phyloP scores from a whole-genome alignment of 2,888 invertebrate species.

The Emmelina monodactyla region DNA sequence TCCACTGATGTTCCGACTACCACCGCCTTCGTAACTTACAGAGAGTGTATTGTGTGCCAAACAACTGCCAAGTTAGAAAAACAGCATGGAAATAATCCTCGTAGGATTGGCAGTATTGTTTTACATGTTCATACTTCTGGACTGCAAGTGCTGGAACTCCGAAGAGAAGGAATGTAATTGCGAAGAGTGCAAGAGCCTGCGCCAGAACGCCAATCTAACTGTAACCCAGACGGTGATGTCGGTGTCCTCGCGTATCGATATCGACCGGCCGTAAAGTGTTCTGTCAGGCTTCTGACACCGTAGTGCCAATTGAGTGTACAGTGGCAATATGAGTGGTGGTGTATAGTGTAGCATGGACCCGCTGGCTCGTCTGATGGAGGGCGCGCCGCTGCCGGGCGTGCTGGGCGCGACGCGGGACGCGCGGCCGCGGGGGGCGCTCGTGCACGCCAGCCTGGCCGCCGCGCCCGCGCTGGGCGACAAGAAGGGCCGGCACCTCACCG shows the following conservation, averaged over 20 bases:
- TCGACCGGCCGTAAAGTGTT: neutral
- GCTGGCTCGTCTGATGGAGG: conserved; percentile 81
- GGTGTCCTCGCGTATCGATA: conserved; percentile 39
- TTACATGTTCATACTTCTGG: conserved; percentile 37
- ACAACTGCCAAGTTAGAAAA: conserved; percentile 11
- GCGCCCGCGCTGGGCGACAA: conserved; percentile 74
- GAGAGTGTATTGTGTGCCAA: conserved; percentile 23
- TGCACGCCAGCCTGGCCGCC: conserved; percentile 79
- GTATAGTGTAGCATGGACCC: conserved; percentile 73
- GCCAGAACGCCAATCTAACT: conserved; percentile 19
- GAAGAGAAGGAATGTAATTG: conserved; percentile 42
- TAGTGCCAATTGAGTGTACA: conserved; percentile 20
- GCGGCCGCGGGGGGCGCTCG: conserved; percentile 74
- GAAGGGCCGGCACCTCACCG: conserved; percentile 83
- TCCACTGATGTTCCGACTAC: too few relatives aligned
- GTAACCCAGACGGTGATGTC: conserved; percentile 28
- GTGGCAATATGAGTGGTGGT: conserved; percentile 14
- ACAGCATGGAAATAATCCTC: conserved; percentile 49
- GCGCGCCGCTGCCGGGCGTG: conserved; percentile 70
- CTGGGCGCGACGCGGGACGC: conserved; percentile 63
- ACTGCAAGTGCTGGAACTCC: conserved; percentile 40
- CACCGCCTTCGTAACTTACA: too few relatives aligned
- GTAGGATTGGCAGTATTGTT: conserved; percentile 49
- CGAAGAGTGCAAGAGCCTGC: conserved; percentile 44
- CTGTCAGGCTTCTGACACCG: conserved; percentile 4